Evolutionary conservation across 2,113 vertebrate genomes (phyloP).

Genomic region (Dipodomys merriami): DNA sequence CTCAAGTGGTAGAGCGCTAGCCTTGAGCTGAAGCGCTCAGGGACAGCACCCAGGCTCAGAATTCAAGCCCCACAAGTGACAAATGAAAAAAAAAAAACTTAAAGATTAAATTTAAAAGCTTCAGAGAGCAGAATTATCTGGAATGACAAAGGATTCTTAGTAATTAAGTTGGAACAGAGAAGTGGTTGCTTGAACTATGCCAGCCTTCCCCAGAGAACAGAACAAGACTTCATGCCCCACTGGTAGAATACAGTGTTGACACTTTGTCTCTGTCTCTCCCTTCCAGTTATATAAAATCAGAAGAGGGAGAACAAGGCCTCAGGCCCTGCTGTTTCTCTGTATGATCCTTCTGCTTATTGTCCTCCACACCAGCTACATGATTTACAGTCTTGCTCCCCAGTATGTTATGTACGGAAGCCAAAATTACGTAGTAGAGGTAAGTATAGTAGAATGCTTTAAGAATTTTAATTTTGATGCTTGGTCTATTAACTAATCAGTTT

Average conservation of each 20-base stretch:
- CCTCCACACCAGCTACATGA: slow-evolving; percentile 98
- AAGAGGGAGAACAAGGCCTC: slow-evolving; percentile 94
- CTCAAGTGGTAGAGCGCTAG: too few relatives aligned
- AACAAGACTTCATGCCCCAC: not conserved
- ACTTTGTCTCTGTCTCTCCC: slow-evolving; percentile 24
- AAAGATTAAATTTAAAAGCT: slow-evolving; percentile 18
- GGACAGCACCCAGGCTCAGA: too few relatives aligned
- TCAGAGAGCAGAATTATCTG: not conserved
- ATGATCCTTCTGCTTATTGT: slow-evolving; percentile 98
- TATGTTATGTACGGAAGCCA: slow-evolving; percentile 99
- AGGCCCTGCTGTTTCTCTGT: slow-evolving; percentile 97
- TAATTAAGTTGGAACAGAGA: slow-evolving; percentile 29
- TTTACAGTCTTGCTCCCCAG: slow-evolving; percentile 98
- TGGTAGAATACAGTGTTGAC: not conserved
- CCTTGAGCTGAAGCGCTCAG: too few relatives aligned
- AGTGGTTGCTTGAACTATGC: not conserved
- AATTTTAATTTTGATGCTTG: slow-evolving; percentile 23
- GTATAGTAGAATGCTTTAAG: slow-evolving; percentile 56
- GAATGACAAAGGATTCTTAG: slow-evolving; percentile 20
- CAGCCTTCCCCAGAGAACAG: not conserved
- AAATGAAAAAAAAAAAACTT: not conserved
- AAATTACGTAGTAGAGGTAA: slow-evolving; percentile 94
- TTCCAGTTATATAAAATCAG: slow-evolving; percentile 97
- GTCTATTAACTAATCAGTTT: slow-evolving; percentile 42
- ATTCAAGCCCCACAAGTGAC: too few relatives aligned